phyloP scores from a whole-genome alignment of 2,113 vertebrate genomes.

The Notothenia rossii region DNA sequence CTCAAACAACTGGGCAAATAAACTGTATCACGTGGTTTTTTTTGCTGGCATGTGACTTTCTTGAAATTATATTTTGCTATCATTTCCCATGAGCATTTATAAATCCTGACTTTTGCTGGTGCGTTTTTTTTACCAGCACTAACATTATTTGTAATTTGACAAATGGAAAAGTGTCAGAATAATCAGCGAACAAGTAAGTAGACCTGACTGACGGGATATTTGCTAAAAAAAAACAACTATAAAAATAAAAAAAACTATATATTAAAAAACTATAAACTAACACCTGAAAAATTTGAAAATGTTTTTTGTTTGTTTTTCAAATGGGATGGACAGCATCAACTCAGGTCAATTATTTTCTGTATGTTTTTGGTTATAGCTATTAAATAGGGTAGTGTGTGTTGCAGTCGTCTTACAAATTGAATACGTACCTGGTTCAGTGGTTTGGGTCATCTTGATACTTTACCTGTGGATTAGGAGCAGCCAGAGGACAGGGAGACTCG shows the following conservation, averaged over 20 bases:
- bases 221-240: too few relatives aligned
- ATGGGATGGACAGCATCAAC: neutral
- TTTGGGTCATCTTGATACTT: conserved; percentile 42
- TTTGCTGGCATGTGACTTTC: too few relatives aligned
- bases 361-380: neutral
- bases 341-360: neutral
- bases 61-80: too few relatives aligned
- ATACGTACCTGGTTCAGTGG: conserved; percentile 57
- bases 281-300: neutral
- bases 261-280: neutral
- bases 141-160: neutral
- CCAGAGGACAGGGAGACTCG: neutral
- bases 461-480: conserved; percentile 50
- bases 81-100: too few relatives aligned
- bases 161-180: neutral
- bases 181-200: neutral
- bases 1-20: too few relatives aligned
- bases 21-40: too few relatives aligned
- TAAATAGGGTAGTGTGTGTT: neutral
- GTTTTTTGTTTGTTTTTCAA: neutral
- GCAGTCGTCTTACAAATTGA: neutral
- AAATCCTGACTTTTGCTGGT: neutral
- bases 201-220: neutral
- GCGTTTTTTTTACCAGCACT: neutral
- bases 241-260: too few relatives aligned